Base-by-base conservation (phyloP, 2,888 invertebrate genomes). In the Trichopoda pennipes region DNA sequence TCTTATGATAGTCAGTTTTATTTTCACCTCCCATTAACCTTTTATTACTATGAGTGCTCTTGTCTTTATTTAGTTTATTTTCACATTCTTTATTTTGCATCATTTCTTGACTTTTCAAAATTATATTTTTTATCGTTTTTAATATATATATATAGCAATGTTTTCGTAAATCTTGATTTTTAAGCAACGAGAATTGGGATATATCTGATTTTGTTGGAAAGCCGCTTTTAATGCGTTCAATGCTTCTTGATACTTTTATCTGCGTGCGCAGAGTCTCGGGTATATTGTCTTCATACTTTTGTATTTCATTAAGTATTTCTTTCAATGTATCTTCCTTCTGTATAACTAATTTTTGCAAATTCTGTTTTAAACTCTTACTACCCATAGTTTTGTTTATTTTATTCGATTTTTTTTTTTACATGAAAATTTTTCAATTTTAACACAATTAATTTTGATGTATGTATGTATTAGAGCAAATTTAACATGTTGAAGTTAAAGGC, bases 91-190 rank as follows among this genome's bases (percentile, higher is more conserved):
- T 12, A 38, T 12, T 38, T 38, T 38, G 10, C 12, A 38, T 10
- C 38, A 7, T 12, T 38, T 38, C 38, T 38, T 12, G 10, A 38
- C 2, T 38, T 38, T 12, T 38, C 12, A 12, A 12, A 12, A 12
- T 12, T 38, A 38, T 38, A 12, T 38, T 12, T 38, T 38, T 38
- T 38, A 38, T 38, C 38, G 10, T 38, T 7, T 38, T 14, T 47
- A 77, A 14, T 55, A 77, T 23, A 55, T 69, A 69, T 61, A 63
- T 61, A 23, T 47, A 77, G 17, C 69, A 63, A 23, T 49, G 35
- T 38, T 55, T 61, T 19, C 61, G 55, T 47, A 69, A 47, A 61
- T 56, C 19, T 38, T 19, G 51, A 63, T 69, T 49, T 17, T 23
- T 23, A 3, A 61, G n/a, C 0, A 61, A 14, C 28, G 28, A 28